phyloP scores from a whole-genome alignment of 2,797 vertebrate species.

The Melanotaenia nigrans region DNA sequence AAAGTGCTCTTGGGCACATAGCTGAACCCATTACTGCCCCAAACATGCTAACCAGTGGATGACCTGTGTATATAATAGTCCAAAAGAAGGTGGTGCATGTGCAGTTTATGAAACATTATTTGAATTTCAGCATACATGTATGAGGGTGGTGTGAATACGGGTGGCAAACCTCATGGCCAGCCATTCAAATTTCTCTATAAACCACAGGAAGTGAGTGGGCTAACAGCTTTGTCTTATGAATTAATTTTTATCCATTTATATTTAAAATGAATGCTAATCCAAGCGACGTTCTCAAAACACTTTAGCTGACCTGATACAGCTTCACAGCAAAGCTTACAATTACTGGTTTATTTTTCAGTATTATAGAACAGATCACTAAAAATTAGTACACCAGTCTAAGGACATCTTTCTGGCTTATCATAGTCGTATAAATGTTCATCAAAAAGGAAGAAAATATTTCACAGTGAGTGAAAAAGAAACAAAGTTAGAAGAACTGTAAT shows the following conservation, averaged over 20 bases:
- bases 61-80: background rate
- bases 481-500: constrained; percentile 39
- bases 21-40: background rate
- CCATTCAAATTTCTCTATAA: background rate
- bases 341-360: background rate
- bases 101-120: background rate
- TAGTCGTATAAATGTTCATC: background rate
- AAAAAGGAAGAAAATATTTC: constrained; percentile 29
- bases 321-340: background rate
- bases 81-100: background rate
- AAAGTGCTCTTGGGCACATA: background rate
- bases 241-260: background rate
- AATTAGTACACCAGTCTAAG: background rate
- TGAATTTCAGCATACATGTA: background rate
- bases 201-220: background rate
- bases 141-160: background rate
- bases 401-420: background rate
- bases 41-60: background rate
- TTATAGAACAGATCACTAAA: background rate
- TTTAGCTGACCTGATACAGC: background rate
- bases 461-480: constrained; percentile 45
- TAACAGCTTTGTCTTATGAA: background rate
- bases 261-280: background rate
- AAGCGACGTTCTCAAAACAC: background rate
- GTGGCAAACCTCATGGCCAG: constrained; percentile 5